Evolutionary conservation across 2,113 vertebrate genomes (phyloP), one percentile per base, ranked within the genome.

Genomic region (Nematolebias whitei): DNA sequence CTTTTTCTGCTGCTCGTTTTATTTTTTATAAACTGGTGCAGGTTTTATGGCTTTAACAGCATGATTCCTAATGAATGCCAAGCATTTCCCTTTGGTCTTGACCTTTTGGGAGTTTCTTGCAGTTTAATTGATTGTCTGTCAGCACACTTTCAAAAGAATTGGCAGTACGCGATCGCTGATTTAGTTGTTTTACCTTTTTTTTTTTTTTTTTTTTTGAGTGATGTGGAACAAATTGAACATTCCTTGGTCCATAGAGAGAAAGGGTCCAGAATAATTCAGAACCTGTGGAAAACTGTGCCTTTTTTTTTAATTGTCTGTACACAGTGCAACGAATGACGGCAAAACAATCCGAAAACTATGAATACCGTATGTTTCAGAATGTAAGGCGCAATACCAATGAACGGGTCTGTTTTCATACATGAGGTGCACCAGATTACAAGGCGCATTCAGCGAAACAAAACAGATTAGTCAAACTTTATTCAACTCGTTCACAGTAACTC

Each of bases 91-190:
- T 22, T 55, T 9, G 38, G 52, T 70, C 70, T 68, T 74, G 44
- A 41, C 23, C 35, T 41, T 63, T 40, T 66, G 38, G 56, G 64
- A 79, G 72, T 66, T 51, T 79, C 54, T 76, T 74, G 71, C 55
- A 63, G 63, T 63, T 71, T 48, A 79, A 87, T 83, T 76, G 82
- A 75, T 86, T 68, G 71, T 75, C 71, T 72, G 76, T 84, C 73
- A 76, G 57, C 74, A 68, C 72, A 80, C n/a, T 8, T 63, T 71
- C 78, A 60, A 32, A 75, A 50, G 78, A 80, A 84, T 71, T 77
- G 59, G 66, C 35, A 19, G 50, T 75, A 43, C 60, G 53, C 49
- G 62, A 55, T 76, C 65, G 79, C 43, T 78, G 75, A 62, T 64
- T 29, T 29, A 45, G 52, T 47, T 40, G 19, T 63, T 58, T 62